Percentiles rank a stretch among this genome's conserved stretches.
Evolutionary conservation across 1,140 invertebrate genomes (phyloP).

Genomic region (Magallana ariakensis): DNA sequence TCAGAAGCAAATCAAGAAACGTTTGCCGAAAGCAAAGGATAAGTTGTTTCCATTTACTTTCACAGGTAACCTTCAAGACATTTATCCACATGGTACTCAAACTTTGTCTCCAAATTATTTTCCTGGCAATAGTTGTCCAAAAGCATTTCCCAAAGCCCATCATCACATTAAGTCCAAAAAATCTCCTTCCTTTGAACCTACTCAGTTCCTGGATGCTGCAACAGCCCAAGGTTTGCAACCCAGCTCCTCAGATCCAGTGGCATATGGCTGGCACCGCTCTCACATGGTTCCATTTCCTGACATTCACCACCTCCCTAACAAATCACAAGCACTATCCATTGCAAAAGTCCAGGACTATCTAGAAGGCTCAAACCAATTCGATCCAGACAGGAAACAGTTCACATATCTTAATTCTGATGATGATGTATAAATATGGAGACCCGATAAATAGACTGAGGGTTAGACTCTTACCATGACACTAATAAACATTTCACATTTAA

Average conservation of each 20-base stretch:
- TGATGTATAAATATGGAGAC: neutral
- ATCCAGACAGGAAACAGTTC: neutral
- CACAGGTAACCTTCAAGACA: neutral
- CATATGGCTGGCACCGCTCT: neutral
- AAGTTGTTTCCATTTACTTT: conserved; percentile 3
- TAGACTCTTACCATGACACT: too few relatives aligned
- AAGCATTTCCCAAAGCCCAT: conserved; percentile 5
- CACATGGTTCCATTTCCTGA: neutral
- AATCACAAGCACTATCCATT: neutral
- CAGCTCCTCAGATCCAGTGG: neutral
- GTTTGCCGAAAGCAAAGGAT: conserved; percentile 59
- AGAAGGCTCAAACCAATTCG: neutral
- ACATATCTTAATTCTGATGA: neutral
- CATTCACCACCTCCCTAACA: conserved; percentile 29
- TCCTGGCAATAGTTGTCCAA: neutral
- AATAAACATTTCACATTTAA: too few relatives aligned
- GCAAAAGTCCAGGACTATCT: neutral
- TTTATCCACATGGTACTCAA: neutral
- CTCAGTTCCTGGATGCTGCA: conserved; percentile 39
- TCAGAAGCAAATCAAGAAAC: conserved; percentile 44
- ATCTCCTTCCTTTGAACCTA: conserved; percentile 49
- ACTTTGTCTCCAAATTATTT: neutral
- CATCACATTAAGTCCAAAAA: conserved; percentile 24
- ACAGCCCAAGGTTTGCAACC: neutral
- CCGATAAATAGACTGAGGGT: too few relatives aligned